These are phyloP conservation scores for Drosophila algonquin DNA, from an alignment of 2,888 invertebrate genomes.

Conservation along the genomic window DNA sequence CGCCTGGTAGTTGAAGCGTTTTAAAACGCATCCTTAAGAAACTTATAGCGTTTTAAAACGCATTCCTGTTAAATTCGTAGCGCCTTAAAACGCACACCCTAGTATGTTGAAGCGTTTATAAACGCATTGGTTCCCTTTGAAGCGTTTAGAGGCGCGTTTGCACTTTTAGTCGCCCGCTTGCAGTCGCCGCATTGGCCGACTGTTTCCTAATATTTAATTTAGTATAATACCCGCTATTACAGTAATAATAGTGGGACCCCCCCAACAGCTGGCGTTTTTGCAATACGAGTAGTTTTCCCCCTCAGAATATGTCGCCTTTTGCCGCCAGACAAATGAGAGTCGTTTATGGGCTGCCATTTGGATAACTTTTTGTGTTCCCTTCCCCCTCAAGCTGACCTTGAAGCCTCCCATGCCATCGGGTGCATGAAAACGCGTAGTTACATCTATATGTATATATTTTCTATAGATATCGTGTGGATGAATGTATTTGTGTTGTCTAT, in stretches of 20 bases:
- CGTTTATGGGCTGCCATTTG: constrained; percentile 62
- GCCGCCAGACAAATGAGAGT: constrained; percentile 43
- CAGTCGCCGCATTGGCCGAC: no score
- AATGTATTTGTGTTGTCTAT: constrained; percentile 33
- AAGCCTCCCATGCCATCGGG: not conserved
- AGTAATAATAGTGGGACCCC: constrained; percentile 4
- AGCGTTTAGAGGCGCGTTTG: no score
- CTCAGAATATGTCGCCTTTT: constrained; percentile 26
- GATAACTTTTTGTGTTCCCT: constrained; percentile 29
- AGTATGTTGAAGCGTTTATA: no score
- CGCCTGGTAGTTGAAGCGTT: no score
- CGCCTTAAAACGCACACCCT: no score
- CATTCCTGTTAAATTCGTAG: no score
- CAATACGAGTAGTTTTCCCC: constrained; percentile 17
- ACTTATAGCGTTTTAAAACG: no score
- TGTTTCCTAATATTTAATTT: not conserved
- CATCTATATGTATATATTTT: not conserved
- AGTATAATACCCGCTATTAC: constrained; percentile 11
- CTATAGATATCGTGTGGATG: constrained; percentile 6
- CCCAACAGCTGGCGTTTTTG: not conserved
- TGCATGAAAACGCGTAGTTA: constrained; percentile 33
- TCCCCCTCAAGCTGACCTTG: constrained; percentile 50
- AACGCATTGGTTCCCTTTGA: no score
- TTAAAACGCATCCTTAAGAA: no score
- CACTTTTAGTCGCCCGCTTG: no score